Conservation (phyloP, 2,113 vertebrate species). For the Prolemur simus region DNA sequence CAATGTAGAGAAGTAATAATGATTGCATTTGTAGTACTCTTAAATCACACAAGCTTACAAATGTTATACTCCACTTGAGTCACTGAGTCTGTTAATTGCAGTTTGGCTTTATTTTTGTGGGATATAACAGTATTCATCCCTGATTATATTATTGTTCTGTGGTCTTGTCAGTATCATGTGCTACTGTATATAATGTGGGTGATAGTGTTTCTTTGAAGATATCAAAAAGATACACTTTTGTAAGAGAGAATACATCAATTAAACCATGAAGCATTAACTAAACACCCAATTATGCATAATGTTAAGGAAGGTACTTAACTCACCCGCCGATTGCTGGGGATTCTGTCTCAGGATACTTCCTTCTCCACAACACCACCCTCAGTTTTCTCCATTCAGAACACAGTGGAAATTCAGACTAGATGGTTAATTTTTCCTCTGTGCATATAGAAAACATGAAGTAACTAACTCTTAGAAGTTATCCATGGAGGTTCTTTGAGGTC, state of each 20-base stretch:
- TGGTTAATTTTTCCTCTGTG: not conserved
- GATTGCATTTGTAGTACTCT: slow-evolving; percentile 54
- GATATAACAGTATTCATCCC: not conserved
- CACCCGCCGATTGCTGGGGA: not conserved
- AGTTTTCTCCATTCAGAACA: not conserved
- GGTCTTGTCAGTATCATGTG: not conserved
- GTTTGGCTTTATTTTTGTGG: slow-evolving; percentile 51
- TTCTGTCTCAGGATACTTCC: not conserved
- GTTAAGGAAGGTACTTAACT: not conserved
- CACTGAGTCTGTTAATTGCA: slow-evolving; percentile 41
- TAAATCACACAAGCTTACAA: slow-evolving; percentile 39
- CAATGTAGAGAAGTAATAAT: slow-evolving; percentile 41
- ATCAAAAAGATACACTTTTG: not conserved
- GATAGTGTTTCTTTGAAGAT: not conserved
- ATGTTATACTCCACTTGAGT: slow-evolving; percentile 37
- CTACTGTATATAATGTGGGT: not conserved
- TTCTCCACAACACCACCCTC: not conserved
- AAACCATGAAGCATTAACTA: not conserved
- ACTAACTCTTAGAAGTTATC: slow-evolving; percentile 2
- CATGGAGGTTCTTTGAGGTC: not conserved
- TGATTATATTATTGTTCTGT: slow-evolving; percentile 67
- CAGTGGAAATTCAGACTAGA: not conserved
- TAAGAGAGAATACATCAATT: slow-evolving; percentile 6
- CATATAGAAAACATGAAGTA: not conserved
- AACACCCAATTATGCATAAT: not conserved